phyloP scores from a whole-genome alignment of 2,888 invertebrate genomes.

The Melanostoma scalare region DNA sequence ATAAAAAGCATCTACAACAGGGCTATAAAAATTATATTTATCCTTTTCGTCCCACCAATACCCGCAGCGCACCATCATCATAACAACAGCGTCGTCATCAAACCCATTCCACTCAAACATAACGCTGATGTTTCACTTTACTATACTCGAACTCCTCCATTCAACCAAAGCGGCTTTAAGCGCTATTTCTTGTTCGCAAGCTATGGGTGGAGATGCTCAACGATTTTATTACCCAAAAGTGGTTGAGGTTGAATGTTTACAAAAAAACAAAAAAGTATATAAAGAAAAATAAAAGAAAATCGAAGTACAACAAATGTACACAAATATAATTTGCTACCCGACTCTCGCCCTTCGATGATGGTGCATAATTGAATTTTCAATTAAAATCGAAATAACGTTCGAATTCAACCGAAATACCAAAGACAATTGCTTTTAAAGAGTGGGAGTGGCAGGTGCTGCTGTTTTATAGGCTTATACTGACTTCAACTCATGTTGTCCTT shows the following conservation, averaged over 20 bases:
- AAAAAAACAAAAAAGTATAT: not conserved
- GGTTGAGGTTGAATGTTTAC: not conserved
- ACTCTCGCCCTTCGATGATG: constrained; percentile 21
- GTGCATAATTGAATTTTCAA: constrained; percentile 71
- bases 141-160: not conserved
- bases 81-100: constrained; percentile 25
- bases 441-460: not conserved
- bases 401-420: constrained; percentile 60
- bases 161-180: constrained; percentile 47
- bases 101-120: constrained; percentile 5
- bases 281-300: constrained; percentile 12
- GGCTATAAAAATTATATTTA: constrained; percentile 66
- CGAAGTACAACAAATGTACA: not conserved
- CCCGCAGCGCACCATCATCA: constrained; percentile 3
- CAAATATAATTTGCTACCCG: constrained; percentile 36
- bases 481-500: constrained; percentile 20
- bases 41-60: constrained; percentile 39
- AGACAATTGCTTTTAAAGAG: constrained; percentile 51
- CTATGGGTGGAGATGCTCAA: constrained; percentile 45
- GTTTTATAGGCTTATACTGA: not conserved
- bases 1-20: constrained; percentile 70
- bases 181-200: constrained; percentile 43
- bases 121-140: constrained; percentile 70
- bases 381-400: constrained; percentile 64
- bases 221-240: constrained; percentile 58